These are phyloP conservation scores for Antidorcas marsupialis DNA, from an alignment of 2,113 vertebrate species.

Conservation along the genomic window DNA sequence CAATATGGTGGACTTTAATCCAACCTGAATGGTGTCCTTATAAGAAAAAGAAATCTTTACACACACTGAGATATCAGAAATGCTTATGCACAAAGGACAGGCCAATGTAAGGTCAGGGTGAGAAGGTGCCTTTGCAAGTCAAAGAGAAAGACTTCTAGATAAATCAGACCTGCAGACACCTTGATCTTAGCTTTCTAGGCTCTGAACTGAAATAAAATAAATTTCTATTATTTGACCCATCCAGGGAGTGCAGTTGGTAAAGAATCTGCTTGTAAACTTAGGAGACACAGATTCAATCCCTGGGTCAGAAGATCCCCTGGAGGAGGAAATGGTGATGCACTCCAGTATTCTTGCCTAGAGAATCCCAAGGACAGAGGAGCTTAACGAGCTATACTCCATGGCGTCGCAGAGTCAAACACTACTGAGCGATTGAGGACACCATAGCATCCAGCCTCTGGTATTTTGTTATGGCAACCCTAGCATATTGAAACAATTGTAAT, in stretches of 20 bases:
- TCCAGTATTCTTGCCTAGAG: background rate
- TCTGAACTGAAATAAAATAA: background rate
- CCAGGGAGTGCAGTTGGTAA: background rate
- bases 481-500: background rate
- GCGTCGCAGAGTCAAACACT: accelerated
- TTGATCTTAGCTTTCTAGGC: background rate
- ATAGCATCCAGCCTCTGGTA: background rate
- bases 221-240: background rate
- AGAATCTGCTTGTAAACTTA: background rate
- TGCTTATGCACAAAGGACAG: background rate
- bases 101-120: background rate
- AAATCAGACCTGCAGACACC: background rate
- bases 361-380: background rate
- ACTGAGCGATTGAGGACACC: background rate
- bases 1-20: background rate
- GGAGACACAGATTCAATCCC: background rate
- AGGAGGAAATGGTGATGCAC: background rate
- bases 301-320: background rate
- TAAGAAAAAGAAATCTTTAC: background rate
- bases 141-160: background rate
- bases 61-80: background rate
- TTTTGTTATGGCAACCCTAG: background rate
- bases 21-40: background rate
- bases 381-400: background rate
- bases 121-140: background rate